Evolutionary conservation across 2,888 invertebrate genomes (phyloP).

Genomic region (Apodemia arnacis): DNA sequence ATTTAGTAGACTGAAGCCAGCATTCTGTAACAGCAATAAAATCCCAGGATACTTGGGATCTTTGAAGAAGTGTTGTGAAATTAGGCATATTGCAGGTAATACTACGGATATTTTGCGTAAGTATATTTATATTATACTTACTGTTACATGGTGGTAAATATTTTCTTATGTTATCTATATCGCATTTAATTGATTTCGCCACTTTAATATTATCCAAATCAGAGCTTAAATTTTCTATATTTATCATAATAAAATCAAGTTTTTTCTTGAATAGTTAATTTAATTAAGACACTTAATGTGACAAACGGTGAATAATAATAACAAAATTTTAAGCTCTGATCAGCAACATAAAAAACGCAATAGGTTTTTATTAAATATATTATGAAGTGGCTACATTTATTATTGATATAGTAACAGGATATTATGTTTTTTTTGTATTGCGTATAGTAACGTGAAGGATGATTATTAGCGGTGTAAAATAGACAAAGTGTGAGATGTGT

Average conservation of each 20-base stretch:
- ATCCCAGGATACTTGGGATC: constrained; percentile 70
- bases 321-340: not conserved
- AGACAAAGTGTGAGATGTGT: too few relatives aligned
- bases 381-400: not conserved
- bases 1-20: constrained; percentile 61
- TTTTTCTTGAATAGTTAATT: not conserved
- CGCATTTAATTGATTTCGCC: not conserved
- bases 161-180: not conserved
- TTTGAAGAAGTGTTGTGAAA: constrained; percentile 55
- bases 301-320: not conserved
- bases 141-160: not conserved
- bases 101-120: constrained; percentile 78
- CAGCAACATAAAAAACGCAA: not conserved
- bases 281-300: not conserved
- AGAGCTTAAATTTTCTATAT: constrained; percentile 1
- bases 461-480: not conserved
- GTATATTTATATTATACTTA: not conserved
- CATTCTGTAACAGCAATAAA: constrained; percentile 76
- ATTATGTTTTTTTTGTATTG: too few relatives aligned
- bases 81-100: constrained; percentile 68
- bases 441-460: not conserved
- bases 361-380: not conserved
- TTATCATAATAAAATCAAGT: not conserved
- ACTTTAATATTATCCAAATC: not conserved
- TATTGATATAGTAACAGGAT: too few relatives aligned